Evolutionary conservation across 2,113 vertebrate species (phyloP).

Genomic region (Bufo bufo): DNA sequence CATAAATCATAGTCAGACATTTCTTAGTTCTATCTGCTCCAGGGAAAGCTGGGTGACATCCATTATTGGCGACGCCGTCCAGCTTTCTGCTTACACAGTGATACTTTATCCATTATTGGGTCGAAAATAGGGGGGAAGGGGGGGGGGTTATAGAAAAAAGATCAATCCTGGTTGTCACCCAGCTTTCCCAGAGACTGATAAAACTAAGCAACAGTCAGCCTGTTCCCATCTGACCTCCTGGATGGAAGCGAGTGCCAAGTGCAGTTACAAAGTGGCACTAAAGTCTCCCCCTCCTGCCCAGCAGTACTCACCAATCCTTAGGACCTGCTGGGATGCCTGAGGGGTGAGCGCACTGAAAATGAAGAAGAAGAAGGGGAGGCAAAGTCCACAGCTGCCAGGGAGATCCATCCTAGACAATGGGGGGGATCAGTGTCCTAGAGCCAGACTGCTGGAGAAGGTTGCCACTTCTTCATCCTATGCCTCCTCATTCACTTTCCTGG

Average conservation of each 20-base stretch:
- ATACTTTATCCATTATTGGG: no score
- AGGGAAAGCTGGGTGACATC: no score
- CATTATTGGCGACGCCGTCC: background rate
- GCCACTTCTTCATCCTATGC: slow-evolving; percentile 66
- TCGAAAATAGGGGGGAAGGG: no score
- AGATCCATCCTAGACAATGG: slow-evolving; percentile 73
- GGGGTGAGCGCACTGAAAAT: slow-evolving; percentile 75
- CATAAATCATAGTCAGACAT: no score
- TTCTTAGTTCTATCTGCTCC: no score
- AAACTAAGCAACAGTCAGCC: background rate
- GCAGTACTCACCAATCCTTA: slow-evolving; percentile 87
- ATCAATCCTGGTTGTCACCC: background rate
- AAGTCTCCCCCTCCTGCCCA: background rate
- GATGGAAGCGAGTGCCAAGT: background rate
- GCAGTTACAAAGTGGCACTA: background rate
- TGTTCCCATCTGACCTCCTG: no score
- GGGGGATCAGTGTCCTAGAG: slow-evolving; percentile 63
- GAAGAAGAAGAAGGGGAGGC: slow-evolving; percentile 80
- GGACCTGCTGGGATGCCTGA: slow-evolving; percentile 85
- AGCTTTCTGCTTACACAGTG: no score
- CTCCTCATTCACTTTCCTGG: slow-evolving; percentile 10
- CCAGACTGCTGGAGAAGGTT: slow-evolving; percentile 47
- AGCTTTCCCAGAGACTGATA: background rate
- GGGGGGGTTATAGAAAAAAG: background rate
- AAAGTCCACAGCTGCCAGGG: slow-evolving; percentile 72